Conservation (phyloP, 2,113 vertebrate species). For the Gallinago undulata region DNA sequence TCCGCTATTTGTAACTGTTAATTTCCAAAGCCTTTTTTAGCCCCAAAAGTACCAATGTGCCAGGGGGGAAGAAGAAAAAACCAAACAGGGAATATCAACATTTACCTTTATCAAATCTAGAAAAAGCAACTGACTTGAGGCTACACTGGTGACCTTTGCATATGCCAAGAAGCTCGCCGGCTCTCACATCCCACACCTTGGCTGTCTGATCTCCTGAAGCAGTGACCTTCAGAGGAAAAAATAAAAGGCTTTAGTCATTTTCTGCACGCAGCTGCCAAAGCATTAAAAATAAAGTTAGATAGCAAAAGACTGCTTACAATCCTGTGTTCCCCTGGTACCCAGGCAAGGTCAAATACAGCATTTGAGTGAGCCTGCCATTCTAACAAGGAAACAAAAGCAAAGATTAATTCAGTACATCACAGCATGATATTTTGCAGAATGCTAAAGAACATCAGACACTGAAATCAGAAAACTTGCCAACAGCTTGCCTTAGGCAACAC, state of each 20-base stretch:
- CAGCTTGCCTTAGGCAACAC: not conserved
- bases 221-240: constrained; percentile 83
- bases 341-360: constrained; percentile 95
- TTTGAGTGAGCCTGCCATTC: constrained; percentile 97
- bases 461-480: not conserved
- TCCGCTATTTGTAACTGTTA: not conserved
- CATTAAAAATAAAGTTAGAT: constrained; percentile 20
- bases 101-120: constrained; percentile 89
- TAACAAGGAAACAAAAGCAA: constrained; percentile 65
- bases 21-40: not conserved
- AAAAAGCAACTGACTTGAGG: constrained; percentile 93
- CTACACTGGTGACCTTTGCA: constrained; percentile 98
- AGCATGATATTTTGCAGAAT: not conserved
- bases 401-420: not conserved
- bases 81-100: not conserved
- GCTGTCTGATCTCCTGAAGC: constrained; percentile 96
- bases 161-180: constrained; percentile 86
- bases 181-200: constrained; percentile 90
- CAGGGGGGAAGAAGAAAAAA: not conserved
- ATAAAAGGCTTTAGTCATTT: constrained; percentile 1
- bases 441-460: not conserved
- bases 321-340: constrained; percentile 89
- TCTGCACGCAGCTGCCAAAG: not conserved
- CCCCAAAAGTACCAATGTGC: not conserved
- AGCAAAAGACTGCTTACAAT: constrained; percentile 79